Percentiles rank a stretch among this genome's conserved stretches.
Conservation (phyloP, 1,140 invertebrate genomes). For the Diorhabda carinulata region DNA sequence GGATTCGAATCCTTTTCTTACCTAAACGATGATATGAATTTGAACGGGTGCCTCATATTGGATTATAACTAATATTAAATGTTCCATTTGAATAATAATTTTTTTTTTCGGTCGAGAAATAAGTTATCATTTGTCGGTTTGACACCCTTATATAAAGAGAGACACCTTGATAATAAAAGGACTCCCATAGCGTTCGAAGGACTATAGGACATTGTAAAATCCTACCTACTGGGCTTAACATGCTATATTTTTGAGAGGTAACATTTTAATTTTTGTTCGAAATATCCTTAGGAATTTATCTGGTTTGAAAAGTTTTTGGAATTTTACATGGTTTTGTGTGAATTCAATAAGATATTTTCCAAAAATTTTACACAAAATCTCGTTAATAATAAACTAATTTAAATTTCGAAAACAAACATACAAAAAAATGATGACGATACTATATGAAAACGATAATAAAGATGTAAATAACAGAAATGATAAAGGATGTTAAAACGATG, state of each 20-base stretch:
- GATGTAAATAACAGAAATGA: too few relatives aligned
- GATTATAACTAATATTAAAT: background rate
- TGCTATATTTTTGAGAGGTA: background rate
- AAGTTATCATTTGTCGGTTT: slow-evolving; percentile 1
- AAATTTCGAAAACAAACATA: too few relatives aligned
- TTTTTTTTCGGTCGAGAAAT: background rate
- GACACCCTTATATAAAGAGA: background rate
- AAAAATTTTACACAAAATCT: too few relatives aligned
- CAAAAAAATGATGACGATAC: too few relatives aligned
- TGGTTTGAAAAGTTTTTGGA: background rate
- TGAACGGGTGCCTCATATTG: background rate
- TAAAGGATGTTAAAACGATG: too few relatives aligned
- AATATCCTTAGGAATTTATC: background rate
- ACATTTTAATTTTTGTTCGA: background rate
- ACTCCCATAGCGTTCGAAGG: background rate
- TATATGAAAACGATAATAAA: too few relatives aligned
- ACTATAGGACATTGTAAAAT: background rate
- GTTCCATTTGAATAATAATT: background rate
- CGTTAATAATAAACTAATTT: too few relatives aligned
- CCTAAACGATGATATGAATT: too few relatives aligned
- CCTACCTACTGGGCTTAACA: background rate
- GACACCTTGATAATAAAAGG: background rate
- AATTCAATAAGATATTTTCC: too few relatives aligned
- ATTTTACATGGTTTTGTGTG: too few relatives aligned
- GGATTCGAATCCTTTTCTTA: too few relatives aligned